phyloP scores from a whole-genome alignment of 2,888 invertebrate species.

The Proisotoma minuta region DNA sequence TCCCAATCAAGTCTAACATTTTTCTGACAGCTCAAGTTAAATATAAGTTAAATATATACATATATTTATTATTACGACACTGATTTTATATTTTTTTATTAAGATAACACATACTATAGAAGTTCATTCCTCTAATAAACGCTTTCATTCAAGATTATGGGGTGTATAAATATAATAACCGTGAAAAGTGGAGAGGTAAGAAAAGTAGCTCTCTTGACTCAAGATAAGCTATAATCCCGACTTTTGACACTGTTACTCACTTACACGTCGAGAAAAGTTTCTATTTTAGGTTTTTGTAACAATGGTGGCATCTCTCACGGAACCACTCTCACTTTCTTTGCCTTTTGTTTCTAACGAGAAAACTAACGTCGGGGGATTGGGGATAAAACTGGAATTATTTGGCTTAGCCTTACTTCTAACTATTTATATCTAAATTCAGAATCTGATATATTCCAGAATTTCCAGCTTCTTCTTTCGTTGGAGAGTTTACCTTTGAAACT shows the following conservation, averaged over 20 bases:
- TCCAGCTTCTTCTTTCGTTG: not conserved
- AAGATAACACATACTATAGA: too few relatives aligned
- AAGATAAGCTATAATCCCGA: conserved; percentile 2
- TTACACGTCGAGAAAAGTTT: not conserved
- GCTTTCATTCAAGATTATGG: too few relatives aligned
- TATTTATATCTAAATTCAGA: not conserved
- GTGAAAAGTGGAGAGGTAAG: too few relatives aligned
- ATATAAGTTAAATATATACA: too few relatives aligned
- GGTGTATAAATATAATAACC: too few relatives aligned
- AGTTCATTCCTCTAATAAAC: too few relatives aligned
- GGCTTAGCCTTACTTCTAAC: not conserved
- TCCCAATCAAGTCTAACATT: too few relatives aligned
- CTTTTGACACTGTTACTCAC: conserved; percentile 1
- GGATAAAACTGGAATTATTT: not conserved
- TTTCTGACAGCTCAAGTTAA: too few relatives aligned
- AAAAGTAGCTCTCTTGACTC: too few relatives aligned
- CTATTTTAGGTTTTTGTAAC: not conserved
- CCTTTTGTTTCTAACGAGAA: not conserved
- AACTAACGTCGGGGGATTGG: not conserved
- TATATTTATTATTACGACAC: too few relatives aligned
- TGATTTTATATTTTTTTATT: too few relatives aligned
- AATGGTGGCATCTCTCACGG: not conserved
- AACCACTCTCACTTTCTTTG: not conserved
- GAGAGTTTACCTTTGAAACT: too few relatives aligned
- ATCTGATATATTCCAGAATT: conserved; percentile 1